A percentile compares a stretch with the other conserved stretches of the same genome.
These are phyloP conservation scores for Serranus cabrilla DNA, from an alignment of 2,797 vertebrate genomes.

Conservation along the genomic window DNA sequence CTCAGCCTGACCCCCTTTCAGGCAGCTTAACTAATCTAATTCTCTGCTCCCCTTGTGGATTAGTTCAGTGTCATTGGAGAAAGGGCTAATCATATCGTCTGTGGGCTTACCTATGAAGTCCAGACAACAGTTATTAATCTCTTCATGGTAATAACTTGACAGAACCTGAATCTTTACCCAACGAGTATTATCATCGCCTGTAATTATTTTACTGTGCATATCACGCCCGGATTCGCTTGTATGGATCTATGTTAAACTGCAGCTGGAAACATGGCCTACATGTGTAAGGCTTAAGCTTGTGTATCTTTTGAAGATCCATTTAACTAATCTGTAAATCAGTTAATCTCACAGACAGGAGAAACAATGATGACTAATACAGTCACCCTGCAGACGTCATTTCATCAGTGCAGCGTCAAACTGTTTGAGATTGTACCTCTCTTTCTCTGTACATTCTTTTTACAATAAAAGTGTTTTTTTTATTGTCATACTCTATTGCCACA, in stretches of 20 bases:
- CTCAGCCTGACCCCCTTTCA: slow-evolving; percentile 29
- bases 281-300: not conserved
- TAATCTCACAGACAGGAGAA: slow-evolving; percentile 30
- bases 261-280: slow-evolving; percentile 2
- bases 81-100: slow-evolving; percentile 55
- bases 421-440: slow-evolving; percentile 10
- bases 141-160: not conserved
- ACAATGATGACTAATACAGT: slow-evolving; percentile 1
- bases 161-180: slow-evolving; percentile 8
- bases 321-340: slow-evolving; percentile 46
- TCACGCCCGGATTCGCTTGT: not conserved
- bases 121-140: slow-evolving; percentile 47
- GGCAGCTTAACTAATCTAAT: slow-evolving; percentile 50
- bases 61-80: slow-evolving; percentile 59
- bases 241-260: not conserved
- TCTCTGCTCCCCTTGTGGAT: slow-evolving; percentile 51
- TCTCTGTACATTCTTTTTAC: slow-evolving; percentile 52
- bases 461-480: slow-evolving; percentile 67
- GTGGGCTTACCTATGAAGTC: slow-evolving; percentile 5
- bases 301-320: slow-evolving; percentile 27
- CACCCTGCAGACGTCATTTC: too few relatives aligned
- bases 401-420: too few relatives aligned
- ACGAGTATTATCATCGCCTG: slow-evolving; percentile 2
- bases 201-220: slow-evolving; percentile 12
- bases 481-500: not conserved